Conservation (phyloP, 2,888 invertebrate genomes). For the Amblyteles armatorius region DNA sequence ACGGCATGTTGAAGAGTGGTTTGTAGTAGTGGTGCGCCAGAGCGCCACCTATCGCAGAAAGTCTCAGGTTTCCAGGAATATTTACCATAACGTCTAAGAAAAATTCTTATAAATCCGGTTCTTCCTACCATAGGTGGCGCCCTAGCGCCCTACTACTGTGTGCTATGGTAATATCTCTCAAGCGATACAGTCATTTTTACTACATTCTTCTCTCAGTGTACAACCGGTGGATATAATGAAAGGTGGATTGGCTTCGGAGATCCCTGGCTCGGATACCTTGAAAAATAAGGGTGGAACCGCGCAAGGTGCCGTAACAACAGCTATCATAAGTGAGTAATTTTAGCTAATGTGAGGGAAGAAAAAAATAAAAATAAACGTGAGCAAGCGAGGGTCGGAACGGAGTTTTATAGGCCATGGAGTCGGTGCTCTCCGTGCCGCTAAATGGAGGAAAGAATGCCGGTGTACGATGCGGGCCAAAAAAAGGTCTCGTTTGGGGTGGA, state of each 20-base stretch:
- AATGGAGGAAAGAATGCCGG: conserved; percentile 35
- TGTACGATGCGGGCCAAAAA: conserved; percentile 13
- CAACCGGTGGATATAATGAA: background rate
- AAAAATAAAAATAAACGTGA: background rate
- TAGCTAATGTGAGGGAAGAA: background rate
- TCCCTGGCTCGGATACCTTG: background rate
- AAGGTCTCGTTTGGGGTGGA: conserved; percentile 42
- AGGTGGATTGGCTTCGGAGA: background rate
- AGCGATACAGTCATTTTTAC: too few relatives aligned
- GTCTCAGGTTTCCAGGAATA: too few relatives aligned
- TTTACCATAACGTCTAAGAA: too few relatives aligned
- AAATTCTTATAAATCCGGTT: too few relatives aligned
- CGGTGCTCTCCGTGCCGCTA: background rate
- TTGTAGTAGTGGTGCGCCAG: too few relatives aligned
- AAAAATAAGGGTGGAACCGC: background rate
- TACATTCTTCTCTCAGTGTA: too few relatives aligned
- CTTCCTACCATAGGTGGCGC: too few relatives aligned
- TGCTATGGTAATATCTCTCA: too few relatives aligned
- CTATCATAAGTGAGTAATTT: background rate
- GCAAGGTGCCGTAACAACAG: background rate
- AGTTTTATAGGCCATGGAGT: conserved; percentile 11
- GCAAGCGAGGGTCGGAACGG: background rate
- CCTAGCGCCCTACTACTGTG: too few relatives aligned
- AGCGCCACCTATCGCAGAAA: too few relatives aligned
- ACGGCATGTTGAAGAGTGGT: too few relatives aligned